These are phyloP conservation scores for Scleropages formosus DNA, from an alignment of 2,797 vertebrate species.

Conservation along the genomic window DNA sequence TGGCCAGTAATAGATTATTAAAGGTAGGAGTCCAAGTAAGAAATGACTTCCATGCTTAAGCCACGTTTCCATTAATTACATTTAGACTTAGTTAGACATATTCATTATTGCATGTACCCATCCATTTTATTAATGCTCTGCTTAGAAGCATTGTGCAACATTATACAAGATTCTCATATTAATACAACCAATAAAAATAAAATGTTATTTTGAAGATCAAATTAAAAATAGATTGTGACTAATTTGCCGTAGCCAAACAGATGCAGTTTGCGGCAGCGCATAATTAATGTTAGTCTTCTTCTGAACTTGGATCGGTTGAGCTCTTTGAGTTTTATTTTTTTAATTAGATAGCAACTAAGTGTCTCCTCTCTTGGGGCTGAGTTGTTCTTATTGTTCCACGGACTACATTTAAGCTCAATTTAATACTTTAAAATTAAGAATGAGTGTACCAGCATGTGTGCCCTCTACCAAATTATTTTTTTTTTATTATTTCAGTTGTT, in stretches of 20 bases:
- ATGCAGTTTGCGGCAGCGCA: slow-evolving; percentile 22
- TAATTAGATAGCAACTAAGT: slow-evolving; percentile 81
- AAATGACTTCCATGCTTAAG: slow-evolving; percentile 33
- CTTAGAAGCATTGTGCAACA: slow-evolving; percentile 42
- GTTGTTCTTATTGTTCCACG: slow-evolving; percentile 59
- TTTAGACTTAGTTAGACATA: slow-evolving; percentile 48
- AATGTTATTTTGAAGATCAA: slow-evolving; percentile 25
- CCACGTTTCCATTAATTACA: slow-evolving; percentile 60
- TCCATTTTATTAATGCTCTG: slow-evolving; percentile 56
- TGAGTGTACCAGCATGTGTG: too few species aligned
- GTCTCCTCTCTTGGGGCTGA: slow-evolving; percentile 63
- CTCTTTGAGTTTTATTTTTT: slow-evolving; percentile 77
- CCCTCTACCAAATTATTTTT: too few species aligned
- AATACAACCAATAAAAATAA: slow-evolving; percentile 28
- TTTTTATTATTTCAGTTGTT: too few species aligned
- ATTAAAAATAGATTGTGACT: slow-evolving; percentile 24
- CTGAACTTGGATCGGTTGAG: slow-evolving; percentile 73
- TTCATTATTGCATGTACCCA: slow-evolving; percentile 45
- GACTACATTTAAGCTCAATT: too few species aligned
- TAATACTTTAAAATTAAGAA: too few species aligned
- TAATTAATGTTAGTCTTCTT: slow-evolving; percentile 72
- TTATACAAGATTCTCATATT: slow-evolving; percentile 43
- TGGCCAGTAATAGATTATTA: slow-evolving; percentile 56
- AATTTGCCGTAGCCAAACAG: slow-evolving; percentile 23
- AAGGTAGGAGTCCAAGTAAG: slow-evolving; percentile 36